phyloP scores from a whole-genome alignment of 1,140 invertebrate species.

The Bilobella aurantiaca region DNA sequence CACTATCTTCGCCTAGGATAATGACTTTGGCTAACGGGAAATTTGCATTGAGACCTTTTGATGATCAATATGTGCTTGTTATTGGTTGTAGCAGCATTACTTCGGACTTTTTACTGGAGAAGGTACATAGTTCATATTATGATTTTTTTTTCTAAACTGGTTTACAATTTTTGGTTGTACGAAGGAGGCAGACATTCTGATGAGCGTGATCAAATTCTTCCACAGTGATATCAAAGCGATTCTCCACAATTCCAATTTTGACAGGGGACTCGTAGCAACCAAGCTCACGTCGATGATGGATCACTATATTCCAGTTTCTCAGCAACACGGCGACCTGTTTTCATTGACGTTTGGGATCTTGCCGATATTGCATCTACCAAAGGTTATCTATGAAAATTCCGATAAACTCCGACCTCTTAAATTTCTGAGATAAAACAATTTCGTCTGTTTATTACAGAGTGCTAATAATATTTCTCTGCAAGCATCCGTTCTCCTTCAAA shows the following conservation, averaged over 20 bases:
- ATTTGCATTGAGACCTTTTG: constrained; percentile 66
- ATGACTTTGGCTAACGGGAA: constrained; percentile 71
- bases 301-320: constrained; percentile 67
- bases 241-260: constrained; percentile 48
- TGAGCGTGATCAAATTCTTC: constrained; percentile 62
- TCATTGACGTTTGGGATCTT: constrained; percentile 66
- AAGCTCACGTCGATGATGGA: constrained; percentile 72
- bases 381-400: constrained; percentile 45
- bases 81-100: constrained; percentile 75
- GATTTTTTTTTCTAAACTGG: background rate
- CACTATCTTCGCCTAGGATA: constrained; percentile 60
- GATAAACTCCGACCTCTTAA: background rate
- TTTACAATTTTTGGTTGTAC: background rate
- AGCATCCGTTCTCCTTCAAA: constrained; percentile 65
- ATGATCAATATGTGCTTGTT: constrained; percentile 58
- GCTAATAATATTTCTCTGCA: constrained; percentile 68
- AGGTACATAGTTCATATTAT: constrained; percentile 35
- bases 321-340: constrained; percentile 33
- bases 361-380: constrained; percentile 62
- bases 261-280: constrained; percentile 48
- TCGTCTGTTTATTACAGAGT: constrained; percentile 47
- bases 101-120: constrained; percentile 62
- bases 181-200: constrained; percentile 53
- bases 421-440: constrained; percentile 2
- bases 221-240: constrained; percentile 63